phyloP scores from a whole-genome alignment of 37 sponge, comb jelly and placozoan species.

The Chondrosia reniformis region DNA sequence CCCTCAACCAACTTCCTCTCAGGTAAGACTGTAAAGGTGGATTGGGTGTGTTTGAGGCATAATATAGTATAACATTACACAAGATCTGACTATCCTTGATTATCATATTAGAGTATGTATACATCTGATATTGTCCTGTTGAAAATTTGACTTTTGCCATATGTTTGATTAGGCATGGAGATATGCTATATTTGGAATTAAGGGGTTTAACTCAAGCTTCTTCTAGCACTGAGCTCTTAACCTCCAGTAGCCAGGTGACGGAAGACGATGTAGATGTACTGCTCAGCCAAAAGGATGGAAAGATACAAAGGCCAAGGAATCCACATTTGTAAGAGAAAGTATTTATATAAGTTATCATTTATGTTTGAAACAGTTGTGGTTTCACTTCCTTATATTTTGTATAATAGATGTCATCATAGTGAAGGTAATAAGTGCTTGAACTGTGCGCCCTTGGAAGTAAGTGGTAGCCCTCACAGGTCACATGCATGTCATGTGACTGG shows the following conservation, averaged over 20 bases:
- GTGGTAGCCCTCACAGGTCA: not conserved
- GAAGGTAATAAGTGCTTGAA: conserved; percentile 77
- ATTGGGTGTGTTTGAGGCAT: too few relatives aligned
- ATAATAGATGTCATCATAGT: conserved; percentile 88
- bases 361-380: not conserved
- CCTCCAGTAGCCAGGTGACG: conserved; percentile 19
- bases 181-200: conserved; percentile 52
- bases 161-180: conserved; percentile 78
- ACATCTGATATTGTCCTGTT: too few relatives aligned
- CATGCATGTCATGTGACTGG: too few relatives aligned
- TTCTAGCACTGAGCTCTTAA: not conserved
- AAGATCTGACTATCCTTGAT: too few relatives aligned
- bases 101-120: too few relatives aligned
- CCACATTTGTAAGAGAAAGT: conserved; percentile 72
- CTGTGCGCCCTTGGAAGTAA: conserved; percentile 83
- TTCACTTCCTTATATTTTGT: not conserved
- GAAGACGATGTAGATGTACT: conserved; percentile 85
- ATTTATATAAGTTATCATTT: not conserved
- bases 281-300: conserved; percentile 62
- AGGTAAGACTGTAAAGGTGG: conserved; percentile 25
- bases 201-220: not conserved
- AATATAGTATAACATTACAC: too few relatives aligned
- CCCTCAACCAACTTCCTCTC: conserved; percentile 40
- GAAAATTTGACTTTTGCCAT: too few relatives aligned
- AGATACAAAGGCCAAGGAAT: conserved; percentile 64